These are phyloP conservation scores for Notodonta dromedarius DNA, from an alignment of 2,888 invertebrate species.

Conservation along the genomic window DNA sequence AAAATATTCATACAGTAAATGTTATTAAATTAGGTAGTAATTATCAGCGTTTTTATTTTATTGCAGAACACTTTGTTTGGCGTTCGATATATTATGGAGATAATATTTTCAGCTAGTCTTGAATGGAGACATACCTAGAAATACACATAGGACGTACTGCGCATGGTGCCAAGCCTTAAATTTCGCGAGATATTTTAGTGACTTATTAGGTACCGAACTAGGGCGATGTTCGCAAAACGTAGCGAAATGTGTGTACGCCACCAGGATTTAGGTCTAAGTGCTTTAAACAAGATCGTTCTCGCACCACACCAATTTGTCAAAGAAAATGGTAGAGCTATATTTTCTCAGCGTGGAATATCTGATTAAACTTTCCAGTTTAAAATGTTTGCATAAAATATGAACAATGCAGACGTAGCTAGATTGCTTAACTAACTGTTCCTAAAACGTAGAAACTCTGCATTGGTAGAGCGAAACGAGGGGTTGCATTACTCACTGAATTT, in stretches of 20 bases:
- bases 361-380: constrained; percentile 3
- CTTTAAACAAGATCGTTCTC: constrained; percentile 9
- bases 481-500: too few relatives aligned
- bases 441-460: too few relatives aligned
- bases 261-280: constrained; percentile 10
- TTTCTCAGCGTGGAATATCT: constrained; percentile 4
- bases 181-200: constrained; percentile 12
- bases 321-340: constrained; percentile 3
- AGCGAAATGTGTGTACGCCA: constrained; percentile 9
- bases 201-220: constrained; percentile 11
- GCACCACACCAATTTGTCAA: constrained; percentile 6
- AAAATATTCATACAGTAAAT: too few relatives aligned
- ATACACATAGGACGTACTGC: constrained; percentile 10
- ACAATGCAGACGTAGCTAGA: neutral
- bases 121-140: constrained; percentile 1
- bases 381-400: neutral
- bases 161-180: constrained; percentile 8
- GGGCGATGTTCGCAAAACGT: constrained; percentile 8
- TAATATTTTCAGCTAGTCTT: constrained; percentile 24
- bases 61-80: too few relatives aligned
- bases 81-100: constrained; percentile 12
- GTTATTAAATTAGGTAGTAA: too few relatives aligned
- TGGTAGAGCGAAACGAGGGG: too few relatives aligned
- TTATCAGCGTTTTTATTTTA: too few relatives aligned
- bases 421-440: too few relatives aligned